Base-by-base conservation (phyloP, 2,888 invertebrate species). In the Eristalinus aeneus region DNA sequence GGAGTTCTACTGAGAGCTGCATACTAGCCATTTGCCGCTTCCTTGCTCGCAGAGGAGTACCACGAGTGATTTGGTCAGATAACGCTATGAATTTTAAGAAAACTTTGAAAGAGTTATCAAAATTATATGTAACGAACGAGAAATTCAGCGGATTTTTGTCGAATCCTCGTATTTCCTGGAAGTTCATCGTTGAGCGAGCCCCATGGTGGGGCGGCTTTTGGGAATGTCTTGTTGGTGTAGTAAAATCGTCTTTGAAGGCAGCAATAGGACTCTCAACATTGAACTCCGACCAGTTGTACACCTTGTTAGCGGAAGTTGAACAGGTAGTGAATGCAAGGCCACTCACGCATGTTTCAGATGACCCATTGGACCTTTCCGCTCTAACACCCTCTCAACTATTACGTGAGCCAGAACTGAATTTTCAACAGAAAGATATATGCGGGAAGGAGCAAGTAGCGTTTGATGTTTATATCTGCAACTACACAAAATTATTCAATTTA, bases 81-180 rank as follows among this genome's bases (percentile, higher is more conserved):
- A 69, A 69, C 11, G 68, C 74, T 22, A 32, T 58, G 8, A 75
- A 56, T 0, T 74, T 74, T n/a, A 74, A 74, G 60, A 73, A 60
- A 31, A 20, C 65, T 32, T 74, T 31, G 6, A 60, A 67, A 22
- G 75, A 75, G 32, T 6, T 67, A 0, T 46, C 46, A 10, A 67
- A 67, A 20, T 32, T 60, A 20, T 58, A 27, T 64, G 54, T 58
- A 12, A 58, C 36, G n/a, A 36, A 74, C 39, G 74, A 74, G 58
- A 56, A 0, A 32, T 39, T 65, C 58, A 56, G 36, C 3, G 56
- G 72, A 22, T 72, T 63, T 5, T 54, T 65, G 74, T 39, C 65
- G 27, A 65, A 53, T 36, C 65, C 56, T 16, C 65, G 58, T 8
- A 75, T 75, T 58, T 31, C 58, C 46, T 75, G 58, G 39, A 75